Percentiles rank a stretch among this genome's conserved stretches.
Conservation (phyloP, 2,888 invertebrate genomes). For the Coelogynopora nodosa region DNA sequence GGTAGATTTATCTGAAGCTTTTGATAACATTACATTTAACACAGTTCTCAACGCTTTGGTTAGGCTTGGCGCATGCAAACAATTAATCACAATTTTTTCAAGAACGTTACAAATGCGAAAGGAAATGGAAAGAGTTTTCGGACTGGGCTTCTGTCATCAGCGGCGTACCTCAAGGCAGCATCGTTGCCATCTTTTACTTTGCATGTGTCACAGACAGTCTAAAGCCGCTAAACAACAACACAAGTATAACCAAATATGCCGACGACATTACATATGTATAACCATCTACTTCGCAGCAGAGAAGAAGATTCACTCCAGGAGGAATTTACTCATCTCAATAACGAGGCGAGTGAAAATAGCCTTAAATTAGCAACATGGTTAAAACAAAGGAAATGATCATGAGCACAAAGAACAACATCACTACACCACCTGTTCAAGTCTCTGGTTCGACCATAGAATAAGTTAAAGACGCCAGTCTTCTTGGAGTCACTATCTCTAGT, state of each 20-base stretch:
- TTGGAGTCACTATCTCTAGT: neutral
- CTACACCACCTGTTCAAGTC: neutral
- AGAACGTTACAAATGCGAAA: neutral
- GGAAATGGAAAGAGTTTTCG: neutral
- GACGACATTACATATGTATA: no score
- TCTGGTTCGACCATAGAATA: neutral
- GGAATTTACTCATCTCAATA: neutral
- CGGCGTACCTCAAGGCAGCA: neutral
- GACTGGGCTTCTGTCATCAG: neutral
- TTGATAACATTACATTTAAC: no score
- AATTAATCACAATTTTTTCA: neutral
- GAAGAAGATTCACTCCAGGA: no score
- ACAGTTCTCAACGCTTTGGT: no score
- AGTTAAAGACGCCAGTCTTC: neutral
- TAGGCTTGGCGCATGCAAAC: neutral
- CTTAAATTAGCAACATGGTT: neutral
- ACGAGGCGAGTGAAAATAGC: neutral
- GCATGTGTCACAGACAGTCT: neutral
- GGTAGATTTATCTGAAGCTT: no score
- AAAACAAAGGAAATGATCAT: neutral
- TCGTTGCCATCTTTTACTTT: neutral
- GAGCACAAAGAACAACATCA: neutral
- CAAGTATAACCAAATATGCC: no score
- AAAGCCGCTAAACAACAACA: no score
- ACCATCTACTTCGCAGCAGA: no score